These are phyloP conservation scores for Halocynthia aurantium DNA, from an alignment of 23 tunicate species.

Conservation along the genomic window DNA sequence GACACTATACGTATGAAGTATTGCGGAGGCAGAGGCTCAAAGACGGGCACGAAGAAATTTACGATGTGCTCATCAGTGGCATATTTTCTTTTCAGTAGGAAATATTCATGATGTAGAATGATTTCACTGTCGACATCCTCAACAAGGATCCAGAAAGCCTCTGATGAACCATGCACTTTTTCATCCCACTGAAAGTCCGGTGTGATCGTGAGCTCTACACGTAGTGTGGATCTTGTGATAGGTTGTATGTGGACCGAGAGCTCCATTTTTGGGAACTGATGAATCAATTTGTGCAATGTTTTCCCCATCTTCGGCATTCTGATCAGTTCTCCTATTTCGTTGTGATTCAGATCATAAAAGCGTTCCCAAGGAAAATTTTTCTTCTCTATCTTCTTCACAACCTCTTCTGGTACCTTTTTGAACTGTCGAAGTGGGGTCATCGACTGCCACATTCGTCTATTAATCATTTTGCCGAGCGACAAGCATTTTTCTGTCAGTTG, in stretches of 20 bases:
- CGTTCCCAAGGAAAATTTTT: slow-evolving; percentile 96
- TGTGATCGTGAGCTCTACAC: slow-evolving; percentile 92
- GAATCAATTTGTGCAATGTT: slow-evolving; percentile 76
- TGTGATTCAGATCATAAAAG: slow-evolving; percentile 89
- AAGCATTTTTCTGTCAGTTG: slow-evolving; percentile 95
- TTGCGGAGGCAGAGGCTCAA: slow-evolving; percentile 98
- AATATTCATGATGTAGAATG: slow-evolving; percentile 95
- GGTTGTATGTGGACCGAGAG: slow-evolving; percentile 96
- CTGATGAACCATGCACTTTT: slow-evolving; percentile 70
- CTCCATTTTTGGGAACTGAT: slow-evolving; percentile 98
- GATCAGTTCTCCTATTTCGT: slow-evolving; percentile 94
- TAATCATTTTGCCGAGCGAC: slow-evolving; percentile 85
- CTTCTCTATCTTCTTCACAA: slow-evolving; percentile 90
- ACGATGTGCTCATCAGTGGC: slow-evolving; percentile 93
- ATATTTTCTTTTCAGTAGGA: slow-evolving; percentile 82
- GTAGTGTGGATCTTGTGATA: slow-evolving; percentile 84
- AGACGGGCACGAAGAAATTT: slow-evolving; percentile 94
- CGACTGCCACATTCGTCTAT: slow-evolving; percentile 95
- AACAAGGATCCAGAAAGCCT: slow-evolving; percentile 95
- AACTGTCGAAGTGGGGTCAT: slow-evolving; percentile 98
- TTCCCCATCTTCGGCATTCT: slow-evolving; percentile 94
- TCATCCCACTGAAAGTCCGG: slow-evolving; percentile 99
- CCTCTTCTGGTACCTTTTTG: slow-evolving; percentile 88
- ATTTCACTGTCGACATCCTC: slow-evolving; percentile 98
- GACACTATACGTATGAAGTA: slow-evolving; percentile 94